phyloP scores from a whole-genome alignment of 2,113 vertebrate genomes.

The Oriolus oriolus region DNA sequence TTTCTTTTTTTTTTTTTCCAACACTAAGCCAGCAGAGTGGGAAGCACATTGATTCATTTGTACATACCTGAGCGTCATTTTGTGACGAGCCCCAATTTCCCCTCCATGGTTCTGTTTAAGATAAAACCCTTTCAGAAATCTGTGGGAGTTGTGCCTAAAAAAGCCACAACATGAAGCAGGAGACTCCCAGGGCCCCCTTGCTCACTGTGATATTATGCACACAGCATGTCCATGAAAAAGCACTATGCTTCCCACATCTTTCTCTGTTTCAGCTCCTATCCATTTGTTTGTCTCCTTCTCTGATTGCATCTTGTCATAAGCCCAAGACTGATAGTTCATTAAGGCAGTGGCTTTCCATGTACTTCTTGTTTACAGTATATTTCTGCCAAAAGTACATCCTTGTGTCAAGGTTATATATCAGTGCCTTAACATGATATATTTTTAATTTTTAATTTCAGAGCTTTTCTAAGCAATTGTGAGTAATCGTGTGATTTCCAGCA shows the following conservation, averaged over 20 bases:
- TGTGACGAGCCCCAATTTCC: not conserved
- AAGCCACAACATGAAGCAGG: not conserved
- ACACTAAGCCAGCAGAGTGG: not conserved
- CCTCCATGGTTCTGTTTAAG: not conserved
- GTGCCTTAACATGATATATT: not conserved
- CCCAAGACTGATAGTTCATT: not conserved
- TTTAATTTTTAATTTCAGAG: not conserved
- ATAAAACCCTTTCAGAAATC: not conserved
- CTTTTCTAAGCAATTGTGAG: not conserved
- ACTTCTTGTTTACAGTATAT: not conserved
- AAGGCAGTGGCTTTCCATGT: not conserved
- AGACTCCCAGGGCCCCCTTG: not conserved
- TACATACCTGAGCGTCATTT: not conserved
- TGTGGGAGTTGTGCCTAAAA: not conserved
- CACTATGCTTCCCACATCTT: not conserved
- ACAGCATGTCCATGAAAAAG: not conserved
- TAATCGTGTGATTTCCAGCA: not conserved
- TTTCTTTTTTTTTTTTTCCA: not conserved
- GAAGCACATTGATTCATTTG: not conserved
- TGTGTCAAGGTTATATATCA: not conserved
- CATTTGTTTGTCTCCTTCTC: conserved; percentile 1
- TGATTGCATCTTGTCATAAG: not conserved
- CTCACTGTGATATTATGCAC: not conserved
- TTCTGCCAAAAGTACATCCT: not conserved
- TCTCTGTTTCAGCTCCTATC: not conserved